Base-by-base conservation (phyloP, 1,140 invertebrate species). In the Wasmannia auropunctata region DNA sequence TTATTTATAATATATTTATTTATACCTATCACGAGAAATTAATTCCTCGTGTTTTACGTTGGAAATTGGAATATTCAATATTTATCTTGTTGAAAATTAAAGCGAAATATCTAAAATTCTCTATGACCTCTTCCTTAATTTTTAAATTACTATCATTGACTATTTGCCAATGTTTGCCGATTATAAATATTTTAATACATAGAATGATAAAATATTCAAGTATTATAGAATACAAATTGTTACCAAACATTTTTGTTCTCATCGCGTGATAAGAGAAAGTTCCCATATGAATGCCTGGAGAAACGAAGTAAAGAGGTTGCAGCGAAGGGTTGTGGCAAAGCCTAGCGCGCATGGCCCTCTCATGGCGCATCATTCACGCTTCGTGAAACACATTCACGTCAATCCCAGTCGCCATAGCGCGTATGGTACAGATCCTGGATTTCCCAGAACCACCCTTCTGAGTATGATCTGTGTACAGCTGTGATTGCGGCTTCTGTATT, bases 371-470 rank as follows among this genome's bases (percentile, higher is more conserved):
- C 85, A 58, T 56, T 90, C 75, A 90, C 89, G 77, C 77, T 91
- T 84, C 85, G 87, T 69, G 85, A 37, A 75, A 88, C 87, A 85
- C 87, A 88, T 91, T 91, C 75, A 91, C 56, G 85, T 91, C 90
- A 91, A 86, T 88, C 40, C 72, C 85, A 91, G 81, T 43, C 87
- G 60, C 63, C 62, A 69, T 83, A 31, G 62, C 75, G 87, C 88
- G 86, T 86, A 62, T 11, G 62, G 75, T 56, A 70, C 40, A 67
- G 75, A 76, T 77, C 60, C 85, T 49, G 70, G 67, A 90, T 89
- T 87, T 74, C 69, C 79, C 34, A 49, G 28, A 75, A 87, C 85
- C 81, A 88, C 85, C 70, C 74, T 77, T 77, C 81, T 37, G 72
- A 76, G 70, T 76, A 40, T 62, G 81, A 85, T 85, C 70, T 51